Percentiles rank a stretch among this genome's conserved stretches.
These are phyloP conservation scores for Phataginus tetradactyla DNA, from an alignment of 2,797 vertebrate genomes.

Conservation along the genomic window DNA sequence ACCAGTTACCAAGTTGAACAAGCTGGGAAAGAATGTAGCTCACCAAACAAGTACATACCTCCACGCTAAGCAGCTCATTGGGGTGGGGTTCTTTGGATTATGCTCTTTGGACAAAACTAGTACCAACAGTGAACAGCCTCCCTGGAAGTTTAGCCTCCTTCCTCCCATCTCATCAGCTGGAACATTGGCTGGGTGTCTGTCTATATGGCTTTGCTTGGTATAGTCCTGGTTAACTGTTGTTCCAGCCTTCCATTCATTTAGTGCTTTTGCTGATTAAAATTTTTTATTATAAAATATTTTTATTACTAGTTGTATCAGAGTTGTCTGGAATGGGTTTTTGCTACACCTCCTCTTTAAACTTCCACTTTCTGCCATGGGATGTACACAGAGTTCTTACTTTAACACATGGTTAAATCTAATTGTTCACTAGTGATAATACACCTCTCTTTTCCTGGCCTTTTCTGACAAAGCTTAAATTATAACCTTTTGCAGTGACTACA, in stretches of 20 bases:
- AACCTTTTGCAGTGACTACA: neutral
- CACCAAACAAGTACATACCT: neutral
- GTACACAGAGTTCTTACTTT: neutral
- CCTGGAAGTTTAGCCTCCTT: neutral
- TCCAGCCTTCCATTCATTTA: neutral
- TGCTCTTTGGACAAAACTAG: neutral
- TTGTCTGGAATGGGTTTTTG: neutral
- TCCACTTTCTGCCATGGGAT: neutral
- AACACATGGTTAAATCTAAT: neutral
- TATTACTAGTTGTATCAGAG: neutral
- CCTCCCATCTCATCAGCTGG: neutral
- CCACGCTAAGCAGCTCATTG: neutral
- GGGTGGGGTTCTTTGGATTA: accelerated
- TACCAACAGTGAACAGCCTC: neutral
- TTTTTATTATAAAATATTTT: neutral
- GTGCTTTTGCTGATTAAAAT: neutral
- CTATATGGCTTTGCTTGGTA: neutral
- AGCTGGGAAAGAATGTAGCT: neutral
- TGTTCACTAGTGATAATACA: neutral
- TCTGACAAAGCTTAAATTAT: neutral
- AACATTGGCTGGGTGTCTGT: neutral
- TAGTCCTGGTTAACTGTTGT: neutral
- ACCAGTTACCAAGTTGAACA: neutral
- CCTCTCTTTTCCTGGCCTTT: neutral
- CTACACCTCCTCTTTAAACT: neutral